Conservation (phyloP, 1,140 invertebrate genomes). For the Leptonema lineaticorne region DNA sequence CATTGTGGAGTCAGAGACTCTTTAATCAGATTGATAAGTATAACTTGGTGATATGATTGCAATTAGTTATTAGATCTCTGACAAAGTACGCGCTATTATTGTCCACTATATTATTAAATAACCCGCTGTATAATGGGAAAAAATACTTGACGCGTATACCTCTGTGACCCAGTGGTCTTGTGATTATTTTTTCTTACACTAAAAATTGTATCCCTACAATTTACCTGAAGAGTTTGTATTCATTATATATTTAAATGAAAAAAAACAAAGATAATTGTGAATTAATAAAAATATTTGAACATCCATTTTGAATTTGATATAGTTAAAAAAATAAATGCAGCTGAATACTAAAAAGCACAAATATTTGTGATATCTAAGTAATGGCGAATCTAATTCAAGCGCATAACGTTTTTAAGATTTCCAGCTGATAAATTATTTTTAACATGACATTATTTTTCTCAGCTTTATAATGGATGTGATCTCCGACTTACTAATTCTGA, state of each 20-base stretch:
- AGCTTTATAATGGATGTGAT: conserved; percentile 6
- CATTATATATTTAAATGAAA: neutral
- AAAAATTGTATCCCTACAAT: conserved; percentile 7
- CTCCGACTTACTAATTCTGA: conserved; percentile 15
- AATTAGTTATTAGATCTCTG: conserved; percentile 27
- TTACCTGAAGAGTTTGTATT: neutral
- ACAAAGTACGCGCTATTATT: conserved; percentile 10
- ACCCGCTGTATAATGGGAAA: conserved; percentile 7
- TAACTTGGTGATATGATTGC: conserved; percentile 20
- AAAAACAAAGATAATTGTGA: neutral
- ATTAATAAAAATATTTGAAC: neutral
- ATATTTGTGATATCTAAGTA: conserved; percentile 10
- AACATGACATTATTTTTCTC: conserved; percentile 16
- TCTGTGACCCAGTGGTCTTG: conserved; percentile 42
- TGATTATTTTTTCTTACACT: conserved; percentile 37
- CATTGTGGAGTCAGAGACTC: conserved; percentile 19
- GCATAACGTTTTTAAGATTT: neutral
- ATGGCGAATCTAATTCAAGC: neutral
- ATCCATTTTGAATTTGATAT: neutral
- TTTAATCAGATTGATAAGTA: conserved; percentile 13
- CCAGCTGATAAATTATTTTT: neutral
- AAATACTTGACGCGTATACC: conserved; percentile 30
- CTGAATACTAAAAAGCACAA: conserved; percentile 10
- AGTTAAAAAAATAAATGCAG: neutral
- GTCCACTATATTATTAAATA: conserved; percentile 22